phyloP scores from a whole-genome alignment of 2,113 vertebrate genomes.

The Oplegnathus fasciatus region DNA sequence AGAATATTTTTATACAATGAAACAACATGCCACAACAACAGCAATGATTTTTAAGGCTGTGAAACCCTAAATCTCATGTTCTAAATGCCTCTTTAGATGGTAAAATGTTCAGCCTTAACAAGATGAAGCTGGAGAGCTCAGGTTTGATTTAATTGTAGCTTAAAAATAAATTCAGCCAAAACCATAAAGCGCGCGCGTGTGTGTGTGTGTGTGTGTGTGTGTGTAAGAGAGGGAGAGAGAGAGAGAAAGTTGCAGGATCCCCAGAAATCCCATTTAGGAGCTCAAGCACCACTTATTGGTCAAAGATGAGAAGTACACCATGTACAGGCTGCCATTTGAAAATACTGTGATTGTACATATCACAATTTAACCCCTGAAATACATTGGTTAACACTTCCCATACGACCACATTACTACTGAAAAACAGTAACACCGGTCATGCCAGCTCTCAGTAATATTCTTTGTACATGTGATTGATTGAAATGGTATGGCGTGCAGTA shows the following conservation, averaged over 20 bases:
- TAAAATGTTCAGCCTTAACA: not conserved
- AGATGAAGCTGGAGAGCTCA: not conserved
- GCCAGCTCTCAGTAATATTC: not conserved
- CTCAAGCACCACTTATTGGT: constrained; percentile 78
- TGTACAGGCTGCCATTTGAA: not conserved
- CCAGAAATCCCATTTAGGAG: constrained; percentile 45
- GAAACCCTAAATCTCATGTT: not conserved
- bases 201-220: constrained; percentile 21
- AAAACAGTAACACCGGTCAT: too few species aligned
- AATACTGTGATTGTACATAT: not conserved
- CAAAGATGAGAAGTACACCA: constrained; percentile 65
- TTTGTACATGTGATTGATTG: not conserved
- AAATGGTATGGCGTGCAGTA: not conserved
- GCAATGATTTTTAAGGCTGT: not conserved
- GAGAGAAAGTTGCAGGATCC: not conserved
- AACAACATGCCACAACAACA: not conserved
- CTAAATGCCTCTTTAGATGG: not conserved
- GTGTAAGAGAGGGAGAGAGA: not conserved
- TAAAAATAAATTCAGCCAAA: not conserved
- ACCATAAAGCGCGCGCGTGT: not conserved
- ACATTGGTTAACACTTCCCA: not conserved
- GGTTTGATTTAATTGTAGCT: not conserved
- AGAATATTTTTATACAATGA: not conserved
- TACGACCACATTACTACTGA: not conserved
- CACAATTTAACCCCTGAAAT: not conserved